Base-by-base conservation (phyloP, 1,140 invertebrate species). In the Apis cerana region DNA sequence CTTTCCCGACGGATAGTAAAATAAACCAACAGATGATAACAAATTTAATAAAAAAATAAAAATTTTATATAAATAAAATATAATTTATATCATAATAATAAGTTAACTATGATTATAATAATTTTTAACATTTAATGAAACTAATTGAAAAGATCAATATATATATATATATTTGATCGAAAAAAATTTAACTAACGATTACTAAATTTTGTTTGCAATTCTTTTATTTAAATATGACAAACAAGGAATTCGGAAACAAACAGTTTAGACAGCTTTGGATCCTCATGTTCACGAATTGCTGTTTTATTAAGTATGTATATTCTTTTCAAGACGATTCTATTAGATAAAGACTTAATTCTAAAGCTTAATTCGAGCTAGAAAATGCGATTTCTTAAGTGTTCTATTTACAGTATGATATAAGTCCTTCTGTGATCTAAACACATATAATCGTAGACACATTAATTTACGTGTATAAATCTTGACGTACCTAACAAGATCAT, bases 401-500 rank as follows among this genome's bases (percentile, higher is more conserved):
- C 75, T 89, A 89, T 89, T 79, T 89, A 89, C 88, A 89, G 83
- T 89, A 86, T 86, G 87, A 88, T 89, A 85, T 88, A 88, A 86
- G 85, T 75, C 75, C 70, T 83, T 79, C 69, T 81, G 87, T 80
- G 50, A 88, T 85, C 75, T 85, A 88, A 68, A 88, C 83, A 82
- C 76, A 86, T 86, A 89, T 72, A 83, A 78, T n/a, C 82, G 75
- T 89, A 88, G 54, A 85, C 86, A 88, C 74, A 83, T 88, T 79
- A 85, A 88, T 85, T 88, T 85, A 89, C 84, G 81, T 89, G 80
- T 88, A 89, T 86, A 85, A 88, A 85, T 64, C 84, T 84, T 81
- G 79, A 86, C 88, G 84, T 86, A 83, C 58, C 82, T 86, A 86
- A 89, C 81, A 82, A 79, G 84, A 88, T 88, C 83, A 83, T 82